Conservation (phyloP, 2,113 vertebrate species). For the Rafetus swinhoei region DNA sequence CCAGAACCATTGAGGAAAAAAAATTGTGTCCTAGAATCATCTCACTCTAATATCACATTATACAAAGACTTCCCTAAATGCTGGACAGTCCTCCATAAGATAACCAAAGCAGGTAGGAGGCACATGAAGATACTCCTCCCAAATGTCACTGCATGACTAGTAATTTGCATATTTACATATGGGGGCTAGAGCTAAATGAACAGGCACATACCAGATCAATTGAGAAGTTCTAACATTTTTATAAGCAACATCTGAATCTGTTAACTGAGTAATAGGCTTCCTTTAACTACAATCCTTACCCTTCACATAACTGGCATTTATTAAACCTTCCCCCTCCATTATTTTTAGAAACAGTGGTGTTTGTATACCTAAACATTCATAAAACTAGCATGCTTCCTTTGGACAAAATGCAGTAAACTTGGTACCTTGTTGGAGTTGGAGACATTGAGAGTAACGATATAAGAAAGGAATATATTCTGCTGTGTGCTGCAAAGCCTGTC, state of each 20-base stretch:
- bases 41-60: neutral
- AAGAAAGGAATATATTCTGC: neutral
- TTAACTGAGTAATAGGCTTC: rapidly evolving
- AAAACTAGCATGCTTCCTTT: neutral
- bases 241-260: neutral
- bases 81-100: neutral
- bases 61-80: neutral
- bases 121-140: neutral
- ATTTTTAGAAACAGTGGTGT: too few species aligned
- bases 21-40: neutral
- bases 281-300: neutral
- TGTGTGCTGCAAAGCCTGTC: neutral
- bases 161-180: rapidly evolving
- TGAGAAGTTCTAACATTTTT: neutral
- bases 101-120: neutral
- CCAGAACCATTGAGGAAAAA: neutral
- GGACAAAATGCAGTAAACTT: neutral
- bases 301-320: neutral
- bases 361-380: neutral
- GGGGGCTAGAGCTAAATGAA: rapidly evolving
- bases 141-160: neutral
- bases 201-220: rapidly evolving
- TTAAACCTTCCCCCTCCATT: neutral
- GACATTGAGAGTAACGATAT: neutral
- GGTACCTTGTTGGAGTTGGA: neutral